Evolutionary conservation across 2,113 vertebrate genomes (phyloP), one percentile per base, ranked within the genome.

Genomic region (Neodontobutis hainanensis): DNA sequence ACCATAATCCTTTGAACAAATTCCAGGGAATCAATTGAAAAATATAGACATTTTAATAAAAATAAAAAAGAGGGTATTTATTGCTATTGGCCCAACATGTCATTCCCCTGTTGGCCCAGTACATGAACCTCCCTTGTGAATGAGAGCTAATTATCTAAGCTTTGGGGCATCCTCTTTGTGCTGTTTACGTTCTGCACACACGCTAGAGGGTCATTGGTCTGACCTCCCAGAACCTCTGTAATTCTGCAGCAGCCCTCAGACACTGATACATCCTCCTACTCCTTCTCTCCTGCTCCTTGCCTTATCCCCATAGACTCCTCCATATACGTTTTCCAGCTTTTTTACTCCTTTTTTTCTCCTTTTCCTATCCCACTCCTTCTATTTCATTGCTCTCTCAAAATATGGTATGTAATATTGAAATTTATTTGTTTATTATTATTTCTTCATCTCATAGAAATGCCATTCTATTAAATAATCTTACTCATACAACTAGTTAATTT

Each of bases 111-210:
- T 85, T 89, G 89, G 85, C 87, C 93, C 85, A 70, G 88, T 92
- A 87, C 89, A 85, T 90, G 85, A 93, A 91, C 92, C 93, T 94
- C 91, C 56, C 14, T 89, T 84, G 88, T 88, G 56, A 71, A 85
- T 90, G 71, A 67, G 72, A 68, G 86, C 94, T 96, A 96, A 98
- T 98, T 95, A 94, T 94, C 93, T 93, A 9, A 55, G 92, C 89
- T 85, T 86, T 34, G 75, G 76, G 61, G 81, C 75, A 52, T 86
- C 84, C 84, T 83, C 77, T 90, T 85, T 81, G 82, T 47, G 12
- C n/a, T 96, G 95, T 96, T 98, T 97, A 98, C 88, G 90, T 92
- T 93, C 84, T 92, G 85, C 92, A 90, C 95, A 90, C 95, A 94
- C 83, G 83, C 93, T 91, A 91, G 59, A 12, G 76, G 93, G 94